These are phyloP conservation scores for Trisateles emortualis DNA, from an alignment of 2,888 invertebrate genomes.

Conservation along the genomic window DNA sequence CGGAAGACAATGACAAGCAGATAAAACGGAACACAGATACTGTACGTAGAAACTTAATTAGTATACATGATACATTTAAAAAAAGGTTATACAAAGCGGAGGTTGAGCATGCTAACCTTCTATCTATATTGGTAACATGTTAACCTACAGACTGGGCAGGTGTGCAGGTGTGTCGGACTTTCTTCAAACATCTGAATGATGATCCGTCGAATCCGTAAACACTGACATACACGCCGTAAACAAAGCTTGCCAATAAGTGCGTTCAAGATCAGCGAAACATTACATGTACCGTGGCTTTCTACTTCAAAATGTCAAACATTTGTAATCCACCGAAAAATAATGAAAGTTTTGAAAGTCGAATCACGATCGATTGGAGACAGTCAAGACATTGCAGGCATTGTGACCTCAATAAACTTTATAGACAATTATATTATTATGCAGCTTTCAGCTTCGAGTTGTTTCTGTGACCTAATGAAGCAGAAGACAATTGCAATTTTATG, in stretches of 20 bases:
- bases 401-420: conserved; percentile 17
- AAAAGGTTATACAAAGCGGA: conserved; percentile 57
- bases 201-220: conserved; percentile 58
- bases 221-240: conserved; percentile 55
- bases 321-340: neutral
- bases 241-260: conserved; percentile 53
- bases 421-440: conserved; percentile 2
- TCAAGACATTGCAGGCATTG: conserved; percentile 4
- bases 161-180: conserved; percentile 57
- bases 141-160: conserved; percentile 63
- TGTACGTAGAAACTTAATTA: conserved; percentile 54
- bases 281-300: conserved; percentile 9
- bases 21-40: conserved; percentile 50
- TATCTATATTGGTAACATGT: conserved; percentile 67
- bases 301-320: conserved; percentile 5
- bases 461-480: conserved; percentile 3
- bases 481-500: conserved; percentile 9
- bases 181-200: conserved; percentile 55
- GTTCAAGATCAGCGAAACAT: conserved; percentile 36
- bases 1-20: conserved; percentile 49
- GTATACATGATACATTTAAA: conserved; percentile 43
- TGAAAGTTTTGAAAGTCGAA: conserved; percentile 40
- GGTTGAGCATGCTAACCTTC: conserved; percentile 68
- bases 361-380: conserved; percentile 19
- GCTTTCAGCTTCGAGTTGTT: conserved; percentile 13